Conservation (phyloP, 2,797 vertebrate genomes). For the Gadopsis marmoratus region DNA sequence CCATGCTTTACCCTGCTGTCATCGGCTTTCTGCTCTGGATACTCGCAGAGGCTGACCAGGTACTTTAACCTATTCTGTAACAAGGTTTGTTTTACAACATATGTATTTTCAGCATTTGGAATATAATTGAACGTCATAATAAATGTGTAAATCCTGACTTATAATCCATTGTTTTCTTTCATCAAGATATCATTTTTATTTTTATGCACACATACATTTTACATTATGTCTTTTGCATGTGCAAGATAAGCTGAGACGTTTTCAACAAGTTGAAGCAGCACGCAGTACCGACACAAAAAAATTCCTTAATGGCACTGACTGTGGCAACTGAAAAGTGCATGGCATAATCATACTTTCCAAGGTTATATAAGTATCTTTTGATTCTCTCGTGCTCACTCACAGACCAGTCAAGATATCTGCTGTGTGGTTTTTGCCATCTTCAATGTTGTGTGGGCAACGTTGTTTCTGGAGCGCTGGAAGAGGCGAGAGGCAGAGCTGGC, state of each 20-base stretch:
- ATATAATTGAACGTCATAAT: not conserved
- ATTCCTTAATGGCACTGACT: not conserved
- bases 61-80: conserved; percentile 54
- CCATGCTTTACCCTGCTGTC: conserved; percentile 93
- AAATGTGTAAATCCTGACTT: not conserved
- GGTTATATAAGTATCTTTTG: conserved; percentile 15
- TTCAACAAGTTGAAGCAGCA: not conserved
- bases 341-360: not conserved
- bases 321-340: not conserved
- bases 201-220: not conserved
- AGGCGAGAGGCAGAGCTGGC: conserved; percentile 92
- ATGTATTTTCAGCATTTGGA: not conserved
- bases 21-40: conserved; percentile 94
- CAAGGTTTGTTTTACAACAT: not conserved
- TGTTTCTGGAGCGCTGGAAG: conserved; percentile 96
- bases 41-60: conserved; percentile 92
- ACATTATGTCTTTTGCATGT: not conserved
- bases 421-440: conserved; percentile 95
- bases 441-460: conserved; percentile 95
- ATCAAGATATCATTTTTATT: not conserved
- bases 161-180: not conserved
- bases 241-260: not conserved
- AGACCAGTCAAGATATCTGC: conserved; percentile 95
- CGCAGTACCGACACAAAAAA: not conserved
- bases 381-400: conserved; percentile 16